Base-by-base conservation (phyloP, 2,113 vertebrate species). In the Archilochus colubris region DNA sequence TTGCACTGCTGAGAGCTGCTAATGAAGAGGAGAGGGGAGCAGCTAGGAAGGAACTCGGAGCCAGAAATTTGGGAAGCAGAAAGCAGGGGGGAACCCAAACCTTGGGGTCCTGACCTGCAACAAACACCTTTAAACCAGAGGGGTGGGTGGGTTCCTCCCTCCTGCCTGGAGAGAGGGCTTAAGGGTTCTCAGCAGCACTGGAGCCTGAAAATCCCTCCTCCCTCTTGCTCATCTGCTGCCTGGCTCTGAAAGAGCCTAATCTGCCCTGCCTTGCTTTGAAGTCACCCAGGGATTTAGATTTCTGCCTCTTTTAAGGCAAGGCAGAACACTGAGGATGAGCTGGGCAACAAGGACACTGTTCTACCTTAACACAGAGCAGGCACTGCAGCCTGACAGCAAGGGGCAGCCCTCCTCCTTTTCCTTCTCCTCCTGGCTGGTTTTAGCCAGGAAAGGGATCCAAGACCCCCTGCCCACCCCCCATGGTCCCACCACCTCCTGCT, bases 271-370 rank as follows among this genome's bases (percentile, higher is more conserved):
- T 3, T 51, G 15, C 96, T 96, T 96, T 96, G 96, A 96, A 93
- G 96, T 94, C 88, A 48, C 2, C 28, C 94, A 83, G 88, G 94
- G 90, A 95, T 96, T 96, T 88, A 95, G 95, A 95, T 96, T 90
- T 86, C 85, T 90, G 92, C 82, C 83, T 96, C 88, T 90, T 94
- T 77, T 94, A 95, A 92, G 94, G 92, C 82, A 86, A 96, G 79
- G 96, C 90, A 86, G 90, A 86, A 79, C 46, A 78, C 58, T 18
- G 87, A 0, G 25, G 38, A 53, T 23, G 69, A 82, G 87, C 61
- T 21, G 77, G 55, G 89, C 91, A 31, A 76, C 27, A 38, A 16
- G 12, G 0, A 8, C 66, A 75, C 55, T 0, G 10, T 55, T 95
- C 46, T 82, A 10, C 50, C 51, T 33, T 96, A 93, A 95, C 95